Base-by-base conservation (phyloP, 2,888 invertebrate species). In the Xylocampa areola region DNA sequence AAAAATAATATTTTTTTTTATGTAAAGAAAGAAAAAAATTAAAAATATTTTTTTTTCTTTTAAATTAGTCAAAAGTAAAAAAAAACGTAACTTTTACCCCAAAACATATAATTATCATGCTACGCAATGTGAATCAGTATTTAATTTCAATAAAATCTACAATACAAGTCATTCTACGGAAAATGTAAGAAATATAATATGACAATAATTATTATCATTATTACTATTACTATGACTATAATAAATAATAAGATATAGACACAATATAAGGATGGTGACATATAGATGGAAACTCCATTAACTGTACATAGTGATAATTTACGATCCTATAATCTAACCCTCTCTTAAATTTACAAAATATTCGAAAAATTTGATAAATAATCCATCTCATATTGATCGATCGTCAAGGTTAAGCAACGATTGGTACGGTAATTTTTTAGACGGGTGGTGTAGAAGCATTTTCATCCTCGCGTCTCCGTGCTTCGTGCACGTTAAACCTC, bases 121-220 rank as follows among this genome's bases (percentile, higher is more conserved):
- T 8, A 29, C 11, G 1, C 4, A 2, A 29, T 11, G 1, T 29
- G 14, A 13, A 13, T 32, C 7, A 13, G 13, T 32, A 30, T 30
- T n/a, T 30, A 13, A 13, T 30, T 14, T 32, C 13, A 17, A 3
- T 35, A 35, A 17, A 8, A 35, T n/a, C 35, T 35, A 17, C 25
- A 10, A 14, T 32, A 32, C 29, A 7, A 10, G 35, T 35, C 35
- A 5, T 17, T 35, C 17, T 17, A 35, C 35, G 35, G 35, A 35
- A 13, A 17, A 17, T 17, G 8, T 30, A 4, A 1, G 30, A 17
- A 21, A 5, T 33, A 10, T 16, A 16, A 33, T 16, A 32, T 32
- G 16, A 33, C 1, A 4, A 35, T 10, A 2, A 30, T 7, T 30
- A 30, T 30, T 30, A 30, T 10, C 6, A 30, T 3, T 13, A 30